These are phyloP conservation scores for Anthopleura sola DNA, from an alignment of 64 coral and sea anemone species.

Conservation along the genomic window DNA sequence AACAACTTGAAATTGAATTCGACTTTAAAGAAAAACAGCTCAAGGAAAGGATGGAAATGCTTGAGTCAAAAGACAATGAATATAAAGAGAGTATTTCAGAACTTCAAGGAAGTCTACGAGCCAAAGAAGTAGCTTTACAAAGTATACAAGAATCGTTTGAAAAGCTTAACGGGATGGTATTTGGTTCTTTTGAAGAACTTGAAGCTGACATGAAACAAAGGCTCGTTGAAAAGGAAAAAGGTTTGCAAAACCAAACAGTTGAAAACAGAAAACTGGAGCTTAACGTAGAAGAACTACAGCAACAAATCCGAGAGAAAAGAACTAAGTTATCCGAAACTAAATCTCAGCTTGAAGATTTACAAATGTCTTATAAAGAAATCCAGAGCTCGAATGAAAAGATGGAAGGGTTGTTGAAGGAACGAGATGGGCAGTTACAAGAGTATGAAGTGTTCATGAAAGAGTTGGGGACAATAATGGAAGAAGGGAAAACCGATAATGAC, in stretches of 20 bases:
- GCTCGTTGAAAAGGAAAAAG: conserved; percentile 78
- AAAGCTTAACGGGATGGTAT: conserved; percentile 76
- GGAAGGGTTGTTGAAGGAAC: conserved; percentile 12
- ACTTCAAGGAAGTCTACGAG: conserved; percentile 66
- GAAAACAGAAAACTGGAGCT: conserved; percentile 71
- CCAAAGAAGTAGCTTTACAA: conserved; percentile 68
- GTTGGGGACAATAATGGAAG: background rate
- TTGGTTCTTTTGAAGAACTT: conserved; percentile 82
- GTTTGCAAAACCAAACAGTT: conserved; percentile 70
- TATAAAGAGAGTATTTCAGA: conserved; percentile 54
- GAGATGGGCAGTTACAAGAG: conserved; percentile 2
- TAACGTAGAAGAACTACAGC: conserved; percentile 45
- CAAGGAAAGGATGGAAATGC: conserved; percentile 42
- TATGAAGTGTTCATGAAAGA: background rate
- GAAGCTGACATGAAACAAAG: conserved; percentile 69
- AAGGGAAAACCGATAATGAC: background rate
- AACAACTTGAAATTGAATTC: conserved; percentile 42
- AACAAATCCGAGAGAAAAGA: conserved; percentile 54
- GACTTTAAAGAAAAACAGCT: conserved; percentile 47
- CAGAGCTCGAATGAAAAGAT: conserved; percentile 20
- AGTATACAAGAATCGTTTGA: conserved; percentile 87
- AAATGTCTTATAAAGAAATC: conserved; percentile 13
- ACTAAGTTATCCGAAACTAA: conserved; percentile 42
- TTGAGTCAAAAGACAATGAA: conserved; percentile 52
- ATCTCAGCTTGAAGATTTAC: background rate